Base-by-base conservation (phyloP, 2,797 vertebrate species). In the Pipistrellus kuhlii region DNA sequence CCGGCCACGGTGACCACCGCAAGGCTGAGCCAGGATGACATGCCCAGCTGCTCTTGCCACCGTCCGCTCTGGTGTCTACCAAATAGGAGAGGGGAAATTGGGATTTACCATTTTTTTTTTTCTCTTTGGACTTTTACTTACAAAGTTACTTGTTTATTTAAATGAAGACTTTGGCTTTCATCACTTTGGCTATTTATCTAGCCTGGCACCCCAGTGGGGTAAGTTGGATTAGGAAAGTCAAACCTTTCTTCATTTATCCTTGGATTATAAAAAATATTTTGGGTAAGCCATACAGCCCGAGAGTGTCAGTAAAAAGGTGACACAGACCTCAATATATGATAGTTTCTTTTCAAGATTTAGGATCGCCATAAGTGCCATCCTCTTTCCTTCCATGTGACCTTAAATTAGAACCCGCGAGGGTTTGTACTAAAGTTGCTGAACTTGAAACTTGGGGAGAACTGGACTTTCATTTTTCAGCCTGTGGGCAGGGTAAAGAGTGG, bases 101-200 rank as follows among this genome's bases (percentile, higher is more conserved):
- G 38, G 64, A 66, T 76, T 35, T 77, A 32, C 51, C 32, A 1
- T 76, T 84, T 87, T 77, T 77, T 32, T 83, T 81, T 73, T 62
- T 35, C 62, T 77, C 72, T 84, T 91, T 62, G 89, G 35, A 66
- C 30, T 81, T 91, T 55, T 80, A 41, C 59, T 92, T 96, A 53
- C 57, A 62, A 80, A 88, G 35, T 57, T 62, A 66, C 87, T 72
- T 69, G 23, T 83, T 69, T 44, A 35, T 38, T 57, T 62, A 85
- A 91, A 38, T 69, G 57, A 82, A 93, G 84, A 8, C n/a, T 53
- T 92, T 64, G 90, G 38, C 30, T 81, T 93, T 86, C 15, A 27
- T 72, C 66, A n/a, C 6, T 71, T 41, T 41, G 38, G 38, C 38
- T 38, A 13, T 69, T 46, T 46, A 10, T 85, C 41, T 66, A 77